Evolutionary conservation across 2,113 vertebrate species (phyloP), one percentile per base, ranked within the genome.

Genomic region (Calidris pygmaea): DNA sequence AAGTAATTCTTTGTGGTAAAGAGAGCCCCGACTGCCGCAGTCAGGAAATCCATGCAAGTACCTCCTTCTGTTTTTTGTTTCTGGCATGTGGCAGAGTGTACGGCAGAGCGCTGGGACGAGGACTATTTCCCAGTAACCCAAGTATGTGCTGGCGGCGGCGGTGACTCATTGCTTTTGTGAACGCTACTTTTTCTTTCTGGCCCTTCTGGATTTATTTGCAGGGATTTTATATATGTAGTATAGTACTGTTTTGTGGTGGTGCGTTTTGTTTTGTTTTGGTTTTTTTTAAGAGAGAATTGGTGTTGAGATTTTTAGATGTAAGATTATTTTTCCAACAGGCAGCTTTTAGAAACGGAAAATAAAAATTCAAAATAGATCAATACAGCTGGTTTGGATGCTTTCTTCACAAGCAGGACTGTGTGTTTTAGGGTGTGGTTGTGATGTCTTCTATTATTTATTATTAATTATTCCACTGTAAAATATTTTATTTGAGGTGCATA

Each of bases 51-150:
- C 17, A 37, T 48, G 48, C 35, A 37, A 39, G 35, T 37, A n/a
- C 58, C 73, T 89, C 74, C 73, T 85, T 7, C 30, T 59, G 85
- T 29, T 65, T 75, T 85, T 81, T 72, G 39, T 30, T 80, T 45
- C 70, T 72, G 45, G 21, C 24, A 3, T 13, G 30, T 68, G 29
- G 37, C 37, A 22, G 59, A 53, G 65, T 27, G 6, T 12, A 23
- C 7, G 22, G 39, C n/a, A 59, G 50, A 34, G 37, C 1, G 3
- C 23, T 53, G 62, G 78, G 62, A 27, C 73, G 63, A 55, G 67
- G 26, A 15, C 23, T 63, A 0, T 75, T 89, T 26, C 0, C 0
- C 62, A 59, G 66, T 58, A 71, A 63, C 60, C 23, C 4, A 23
- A 63, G 20, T 32, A 47, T 39, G 65, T 52, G 41, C 50, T 72